Conservation (phyloP, 2,888 invertebrate genomes). For the Flexamia atlantica region DNA sequence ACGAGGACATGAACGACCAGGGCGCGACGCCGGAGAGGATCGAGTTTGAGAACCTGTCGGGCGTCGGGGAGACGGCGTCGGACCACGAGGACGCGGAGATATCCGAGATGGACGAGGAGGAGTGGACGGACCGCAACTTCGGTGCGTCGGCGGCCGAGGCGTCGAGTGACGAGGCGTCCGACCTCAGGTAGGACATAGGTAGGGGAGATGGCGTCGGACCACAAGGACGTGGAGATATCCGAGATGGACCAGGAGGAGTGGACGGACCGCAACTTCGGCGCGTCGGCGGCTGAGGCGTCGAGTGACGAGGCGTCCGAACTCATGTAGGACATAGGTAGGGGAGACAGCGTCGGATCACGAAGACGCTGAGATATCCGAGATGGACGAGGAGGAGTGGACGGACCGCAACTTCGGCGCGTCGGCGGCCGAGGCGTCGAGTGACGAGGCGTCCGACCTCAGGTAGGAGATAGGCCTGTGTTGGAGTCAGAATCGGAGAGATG, state of each 20-base stretch:
- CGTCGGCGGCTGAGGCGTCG: slow-evolving; percentile 85
- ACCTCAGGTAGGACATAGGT: slow-evolving; percentile 73
- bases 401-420: slow-evolving; percentile 94
- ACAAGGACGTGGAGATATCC: slow-evolving; percentile 78
- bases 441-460: slow-evolving; percentile 75
- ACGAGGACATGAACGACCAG: slow-evolving; percentile 66
- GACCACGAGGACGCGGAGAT: slow-evolving; percentile 76
- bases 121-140: slow-evolving; percentile 97
- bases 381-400: slow-evolving; percentile 98
- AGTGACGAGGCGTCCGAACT: slow-evolving; percentile 76
- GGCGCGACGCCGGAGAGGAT: slow-evolving; percentile 84
- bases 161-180: slow-evolving; percentile 79
- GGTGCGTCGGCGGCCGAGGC: slow-evolving; percentile 86
- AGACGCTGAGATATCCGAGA: slow-evolving; percentile 83
- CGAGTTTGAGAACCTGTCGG: slow-evolving; percentile 86
- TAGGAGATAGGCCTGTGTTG: no score
- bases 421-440: slow-evolving; percentile 83
- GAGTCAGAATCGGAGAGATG: slow-evolving; percentile 64
- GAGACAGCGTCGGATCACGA: slow-evolving; percentile 64
- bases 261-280: slow-evolving; percentile 95
- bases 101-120: slow-evolving; percentile 95
- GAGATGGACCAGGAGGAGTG: slow-evolving; percentile 97
- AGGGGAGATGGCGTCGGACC: slow-evolving; percentile 68
- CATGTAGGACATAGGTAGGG: slow-evolving; percentile 73
- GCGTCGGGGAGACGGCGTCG: slow-evolving; percentile 72